Conservation (phyloP, 2,113 vertebrate species). For the Ctenodactylus gundi region DNA sequence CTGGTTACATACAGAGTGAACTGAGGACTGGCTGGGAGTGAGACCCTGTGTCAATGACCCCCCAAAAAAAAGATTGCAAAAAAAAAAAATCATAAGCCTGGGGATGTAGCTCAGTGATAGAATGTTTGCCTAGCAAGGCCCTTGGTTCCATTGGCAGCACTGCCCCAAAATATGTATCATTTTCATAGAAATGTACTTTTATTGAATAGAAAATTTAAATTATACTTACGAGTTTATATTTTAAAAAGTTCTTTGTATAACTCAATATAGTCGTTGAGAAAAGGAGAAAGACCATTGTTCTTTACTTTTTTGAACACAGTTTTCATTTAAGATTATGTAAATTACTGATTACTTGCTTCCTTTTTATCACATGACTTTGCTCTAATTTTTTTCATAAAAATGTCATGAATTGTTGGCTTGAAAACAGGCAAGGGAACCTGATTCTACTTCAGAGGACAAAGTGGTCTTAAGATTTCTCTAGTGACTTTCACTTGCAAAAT, state of each 20-base stretch:
- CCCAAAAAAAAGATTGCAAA: too few species aligned
- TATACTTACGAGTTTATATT: not conserved
- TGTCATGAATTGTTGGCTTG: not conserved
- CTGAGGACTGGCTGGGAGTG: too few species aligned
- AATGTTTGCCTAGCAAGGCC: not conserved
- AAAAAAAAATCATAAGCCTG: not conserved
- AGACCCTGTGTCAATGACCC: too few species aligned
- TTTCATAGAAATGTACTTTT: not conserved
- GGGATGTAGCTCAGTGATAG: too few species aligned
- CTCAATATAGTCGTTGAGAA: conserved; percentile 27
- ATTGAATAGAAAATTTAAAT: conserved; percentile 15
- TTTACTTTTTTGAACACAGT: conserved; percentile 21
- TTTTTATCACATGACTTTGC: conserved; percentile 8
- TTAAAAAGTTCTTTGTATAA: not conserved
- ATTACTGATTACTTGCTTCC: not conserved
- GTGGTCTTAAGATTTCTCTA: not conserved
- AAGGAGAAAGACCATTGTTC: not conserved
- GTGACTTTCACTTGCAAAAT: not conserved
- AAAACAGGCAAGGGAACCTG: not conserved
- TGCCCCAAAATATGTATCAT: not conserved
- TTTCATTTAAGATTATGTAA: conserved; percentile 37
- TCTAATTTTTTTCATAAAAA: not conserved
- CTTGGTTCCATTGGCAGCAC: not conserved
- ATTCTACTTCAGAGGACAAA: not conserved
- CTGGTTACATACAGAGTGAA: too few species aligned